phyloP scores from a whole-genome alignment of 2,888 invertebrate genomes.

The Druceiella hillmani region DNA sequence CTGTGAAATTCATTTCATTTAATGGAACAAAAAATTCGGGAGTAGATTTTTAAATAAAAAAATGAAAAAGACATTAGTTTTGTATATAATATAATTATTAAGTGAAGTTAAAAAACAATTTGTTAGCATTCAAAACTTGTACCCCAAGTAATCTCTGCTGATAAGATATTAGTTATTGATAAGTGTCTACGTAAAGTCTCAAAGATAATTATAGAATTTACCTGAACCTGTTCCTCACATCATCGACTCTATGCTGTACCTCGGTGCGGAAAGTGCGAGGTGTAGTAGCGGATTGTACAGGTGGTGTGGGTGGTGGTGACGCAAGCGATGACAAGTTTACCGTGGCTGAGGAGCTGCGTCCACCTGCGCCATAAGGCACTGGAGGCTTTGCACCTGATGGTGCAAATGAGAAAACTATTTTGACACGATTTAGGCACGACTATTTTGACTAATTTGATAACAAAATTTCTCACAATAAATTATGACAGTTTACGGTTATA shows the following conservation, averaged over 20 bases:
- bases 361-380: conserved; percentile 55
- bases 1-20: too few species aligned
- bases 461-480: too few species aligned
- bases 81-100: background rate
- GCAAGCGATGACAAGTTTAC: conserved; percentile 42
- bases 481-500: too few species aligned
- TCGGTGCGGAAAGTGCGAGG: conserved; percentile 43
- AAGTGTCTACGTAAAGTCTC: background rate
- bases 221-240: conserved; percentile 40
- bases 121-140: background rate
- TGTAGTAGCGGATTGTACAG: conserved; percentile 34
- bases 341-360: conserved; percentile 54
- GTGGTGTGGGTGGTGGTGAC: conserved; percentile 37
- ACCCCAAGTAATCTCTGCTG: too few species aligned
- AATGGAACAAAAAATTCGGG: conserved; percentile 6
- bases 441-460: too few species aligned
- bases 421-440: too few species aligned
- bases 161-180: too few species aligned
- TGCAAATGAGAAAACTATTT: too few species aligned
- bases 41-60: background rate
- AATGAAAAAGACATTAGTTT: background rate
- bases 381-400: too few species aligned
- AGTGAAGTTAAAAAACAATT: background rate
- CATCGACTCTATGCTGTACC: conserved; percentile 45
- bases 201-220: too few species aligned